Base-by-base conservation (phyloP, 2,888 invertebrate genomes). In the Mimumesa dahlbomi region DNA sequence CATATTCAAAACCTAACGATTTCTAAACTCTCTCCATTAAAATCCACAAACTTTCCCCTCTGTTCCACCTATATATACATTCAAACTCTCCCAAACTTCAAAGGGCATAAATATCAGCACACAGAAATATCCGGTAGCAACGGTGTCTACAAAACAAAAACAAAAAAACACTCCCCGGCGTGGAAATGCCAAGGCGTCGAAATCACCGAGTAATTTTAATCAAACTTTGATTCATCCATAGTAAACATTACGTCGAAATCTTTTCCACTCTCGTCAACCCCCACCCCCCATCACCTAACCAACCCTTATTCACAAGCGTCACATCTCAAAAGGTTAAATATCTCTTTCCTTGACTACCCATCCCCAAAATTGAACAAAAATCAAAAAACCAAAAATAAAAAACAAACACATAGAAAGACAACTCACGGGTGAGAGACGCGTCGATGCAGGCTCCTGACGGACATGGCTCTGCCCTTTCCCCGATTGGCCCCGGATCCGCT, bases 341-440 rank as follows among this genome's bases (percentile, higher is more conserved):
- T n/a, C n/a, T n/a, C n/a, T n/a, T n/a, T n/a, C n/a, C n/a, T n/a
- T n/a, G 3, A 34, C 34, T 34, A n/a, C n/a, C n/a, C 0, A 34
- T 45, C 43, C 3, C 13, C 2, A 9, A n/a, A 11, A 13, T 21
- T 6, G 14, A 13, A n/a, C 7, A 21, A 25, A 4, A 7, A 9
- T 2, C 25, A 2, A 22, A 22, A 25, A 16, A 7, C 2, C 6
- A 16, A 38, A 7, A 21, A 19, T 31, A 21, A 53, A n/a, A 7
- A 16, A 1, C 2, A 22, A 14, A 1, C 14, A 22, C n/a, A n/a
- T n/a, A 29, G 6, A 56, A 1, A 1, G 13, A 2, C 3, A 31
- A 88, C 88, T 88, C 65, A 89, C 89, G 89, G 89, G 81, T 89
- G 88, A 62, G 89, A 88, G 74, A 89, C 88, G 68, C 89, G 87